Base-by-base conservation (phyloP, 2,797 vertebrate species). In the Zenarchopterus dispar region DNA sequence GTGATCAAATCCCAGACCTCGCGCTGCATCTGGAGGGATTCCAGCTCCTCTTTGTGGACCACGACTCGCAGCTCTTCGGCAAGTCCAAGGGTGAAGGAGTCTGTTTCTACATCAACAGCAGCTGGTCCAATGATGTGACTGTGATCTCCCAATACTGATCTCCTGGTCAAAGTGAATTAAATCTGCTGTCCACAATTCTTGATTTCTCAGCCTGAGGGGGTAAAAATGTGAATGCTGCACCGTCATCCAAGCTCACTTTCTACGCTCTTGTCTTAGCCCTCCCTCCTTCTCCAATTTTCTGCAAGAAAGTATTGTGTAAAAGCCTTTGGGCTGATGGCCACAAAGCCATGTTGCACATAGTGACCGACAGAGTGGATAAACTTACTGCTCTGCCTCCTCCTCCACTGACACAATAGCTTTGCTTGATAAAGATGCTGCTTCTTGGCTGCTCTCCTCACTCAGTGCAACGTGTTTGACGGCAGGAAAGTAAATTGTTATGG, bases 401-500 rank as follows among this genome's bases (percentile, higher is more conserved):
- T 19, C 45, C 13, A 26, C 80, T 70, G 73, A 80, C 71, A 70
- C 67, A 42, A 74, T 59, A 23, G 72, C 70, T 64, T 18, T 46
- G 45, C 49, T 18, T 59, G 68, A 75, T 54, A 67, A 65, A 45
- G 51, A 48, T 41, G 75, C 80, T 63, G 69, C 42, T 56, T 75
- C 58, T 47, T 65, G 67, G 64, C 77, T 71, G 59, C 62, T 73
- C 68, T 49, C 42, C 66, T 62, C 9, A 7, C 54, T 17, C 51
- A 5, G 43, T 31, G 45, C 41, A 26, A 59, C 36, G 62, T 62
- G 55, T 72, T 67, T 58, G 65, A 65, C n/a, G 18, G 61, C 26
- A n/a, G 67, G 52, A 62, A 59, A 75, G 83, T 75, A 70, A 75
- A 80, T 74, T 82, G 75, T 82, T 75, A 66, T 75, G 72, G 67